Percentiles rank a stretch among this genome's conserved stretches.
phyloP scores from a whole-genome alignment of 2,113 vertebrate species.

The Neotoma lepida region DNA sequence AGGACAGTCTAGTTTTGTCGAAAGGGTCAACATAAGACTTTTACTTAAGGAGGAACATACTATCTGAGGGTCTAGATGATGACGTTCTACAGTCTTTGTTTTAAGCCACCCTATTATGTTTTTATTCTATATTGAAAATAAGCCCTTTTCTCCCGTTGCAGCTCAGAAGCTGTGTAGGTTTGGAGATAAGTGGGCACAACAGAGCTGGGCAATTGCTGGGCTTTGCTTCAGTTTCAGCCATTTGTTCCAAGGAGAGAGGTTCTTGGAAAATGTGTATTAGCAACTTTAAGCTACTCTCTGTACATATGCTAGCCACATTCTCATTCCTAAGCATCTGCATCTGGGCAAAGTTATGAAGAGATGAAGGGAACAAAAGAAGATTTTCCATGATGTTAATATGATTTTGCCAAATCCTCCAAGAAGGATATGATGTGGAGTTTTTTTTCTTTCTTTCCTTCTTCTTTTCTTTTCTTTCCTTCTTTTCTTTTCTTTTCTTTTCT shows the following conservation, averaged over 20 bases:
- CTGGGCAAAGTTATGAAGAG: constrained; percentile 46
- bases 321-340: constrained; percentile 65
- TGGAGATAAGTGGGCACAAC: not conserved
- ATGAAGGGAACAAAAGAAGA: constrained; percentile 16
- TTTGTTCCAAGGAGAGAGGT: constrained; percentile 49
- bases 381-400: constrained; percentile 45
- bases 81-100: constrained; percentile 4
- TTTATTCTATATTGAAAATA: constrained; percentile 6
- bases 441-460: no score
- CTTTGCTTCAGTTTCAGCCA: constrained; percentile 47
- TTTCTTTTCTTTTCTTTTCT: no score
- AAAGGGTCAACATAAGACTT: not conserved
- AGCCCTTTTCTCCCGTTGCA: not conserved
- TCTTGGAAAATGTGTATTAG: constrained; percentile 47
- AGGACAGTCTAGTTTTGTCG: not conserved
- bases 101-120: not conserved
- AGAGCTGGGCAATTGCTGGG: not conserved
- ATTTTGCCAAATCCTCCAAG: constrained; percentile 59
- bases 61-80: not conserved
- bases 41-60: not conserved
- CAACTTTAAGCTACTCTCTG: not conserved
- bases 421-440: not conserved
- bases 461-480: accelerated
- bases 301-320: constrained; percentile 38
- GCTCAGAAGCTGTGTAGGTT: constrained; percentile 33